phyloP scores from a whole-genome alignment of 2,113 vertebrate genomes.

The Pica pica region DNA sequence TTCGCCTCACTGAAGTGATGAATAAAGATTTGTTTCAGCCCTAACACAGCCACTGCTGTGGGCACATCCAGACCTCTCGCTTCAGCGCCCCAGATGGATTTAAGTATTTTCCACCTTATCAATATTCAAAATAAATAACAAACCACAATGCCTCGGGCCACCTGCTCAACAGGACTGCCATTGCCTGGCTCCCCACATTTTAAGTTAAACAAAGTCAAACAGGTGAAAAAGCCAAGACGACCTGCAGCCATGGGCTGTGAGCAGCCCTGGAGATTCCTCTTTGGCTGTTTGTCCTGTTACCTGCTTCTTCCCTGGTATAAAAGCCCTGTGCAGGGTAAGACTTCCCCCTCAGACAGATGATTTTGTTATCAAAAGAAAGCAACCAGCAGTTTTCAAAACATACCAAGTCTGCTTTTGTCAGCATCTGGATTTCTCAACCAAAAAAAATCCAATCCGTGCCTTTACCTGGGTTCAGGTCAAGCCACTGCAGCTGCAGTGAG shows the following conservation, averaged over 20 bases:
- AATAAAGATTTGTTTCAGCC: neutral
- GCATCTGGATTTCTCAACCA: neutral
- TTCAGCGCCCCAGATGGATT: neutral
- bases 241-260: neutral
- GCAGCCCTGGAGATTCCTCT: neutral
- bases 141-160: neutral
- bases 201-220: neutral
- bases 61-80: neutral
- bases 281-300: neutral
- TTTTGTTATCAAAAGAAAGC: neutral
- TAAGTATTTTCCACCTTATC: neutral
- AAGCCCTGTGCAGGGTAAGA: neutral
- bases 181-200: neutral
- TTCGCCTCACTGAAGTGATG: neutral
- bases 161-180: neutral
- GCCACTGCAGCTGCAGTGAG: neutral
- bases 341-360: neutral
- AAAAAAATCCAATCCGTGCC: rapidly evolving
- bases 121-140: neutral
- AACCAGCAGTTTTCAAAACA: neutral
- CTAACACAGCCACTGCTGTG: neutral
- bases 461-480: neutral
- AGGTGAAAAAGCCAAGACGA: neutral
- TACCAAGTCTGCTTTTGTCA: neutral
- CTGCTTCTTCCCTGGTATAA: rapidly evolving